Conservation (phyloP, 2,888 invertebrate genomes). For the Chirona hameri region DNA sequence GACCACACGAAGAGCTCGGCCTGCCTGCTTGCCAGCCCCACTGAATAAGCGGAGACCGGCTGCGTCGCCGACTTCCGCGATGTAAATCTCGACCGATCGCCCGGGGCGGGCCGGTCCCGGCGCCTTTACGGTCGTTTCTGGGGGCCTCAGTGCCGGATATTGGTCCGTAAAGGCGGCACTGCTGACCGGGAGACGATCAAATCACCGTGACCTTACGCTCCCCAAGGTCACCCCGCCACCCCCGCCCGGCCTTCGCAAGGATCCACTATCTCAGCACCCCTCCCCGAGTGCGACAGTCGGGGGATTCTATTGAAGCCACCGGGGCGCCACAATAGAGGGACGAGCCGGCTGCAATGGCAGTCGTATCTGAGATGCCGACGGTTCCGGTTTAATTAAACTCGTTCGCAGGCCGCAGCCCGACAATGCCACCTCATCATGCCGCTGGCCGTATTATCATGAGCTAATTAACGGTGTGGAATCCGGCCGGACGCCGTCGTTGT, state of each 20-base stretch:
- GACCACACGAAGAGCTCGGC: too few relatives aligned
- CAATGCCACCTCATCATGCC: not conserved
- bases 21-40: too few relatives aligned
- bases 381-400: not conserved
- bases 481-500: too few relatives aligned
- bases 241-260: too few relatives aligned
- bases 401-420: not conserved
- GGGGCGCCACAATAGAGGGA: not conserved
- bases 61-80: not conserved
- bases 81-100: not conserved
- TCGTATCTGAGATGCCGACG: not conserved
- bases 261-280: too few relatives aligned
- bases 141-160: not conserved
- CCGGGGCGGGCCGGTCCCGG: not conserved
- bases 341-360: not conserved
- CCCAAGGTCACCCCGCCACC: too few relatives aligned
- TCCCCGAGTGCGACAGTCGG: too few relatives aligned
- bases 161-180: not conserved
- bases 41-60: too few relatives aligned
- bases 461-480: not conserved
- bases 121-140: not conserved
- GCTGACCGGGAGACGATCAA: not conserved
- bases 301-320: too few relatives aligned
- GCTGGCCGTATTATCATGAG: not conserved
- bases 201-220: too few relatives aligned